Evolutionary conservation across 2,797 vertebrate genomes (phyloP).

Genomic region (Dendrocincla fuliginosa): DNA sequence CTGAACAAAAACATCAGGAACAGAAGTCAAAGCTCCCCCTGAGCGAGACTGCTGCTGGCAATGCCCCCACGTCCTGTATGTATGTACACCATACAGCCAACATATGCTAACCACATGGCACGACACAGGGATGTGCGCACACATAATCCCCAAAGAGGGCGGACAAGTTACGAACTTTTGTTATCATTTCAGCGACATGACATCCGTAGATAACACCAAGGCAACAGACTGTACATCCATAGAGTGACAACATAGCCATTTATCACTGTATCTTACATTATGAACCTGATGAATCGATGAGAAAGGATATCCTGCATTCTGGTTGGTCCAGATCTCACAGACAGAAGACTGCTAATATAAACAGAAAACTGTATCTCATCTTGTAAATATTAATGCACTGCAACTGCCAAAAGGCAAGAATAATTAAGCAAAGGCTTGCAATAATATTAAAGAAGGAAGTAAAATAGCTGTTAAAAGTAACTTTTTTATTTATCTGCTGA

Average conservation of each 20-base stretch:
- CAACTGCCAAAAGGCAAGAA: constrained; percentile 69
- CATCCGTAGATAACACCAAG: constrained; percentile 62
- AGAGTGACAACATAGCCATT: constrained; percentile 73
- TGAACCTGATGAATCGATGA: constrained; percentile 83
- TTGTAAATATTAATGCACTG: constrained; percentile 74
- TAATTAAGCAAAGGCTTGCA: constrained; percentile 59
- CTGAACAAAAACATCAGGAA: constrained; percentile 42
- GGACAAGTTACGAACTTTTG: constrained; percentile 41
- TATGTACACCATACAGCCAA: constrained; percentile 29
- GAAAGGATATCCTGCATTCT: constrained; percentile 86
- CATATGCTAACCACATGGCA: constrained; percentile 61
- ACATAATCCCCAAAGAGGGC: not conserved
- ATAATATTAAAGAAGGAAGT: constrained; percentile 25
- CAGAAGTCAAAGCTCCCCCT: constrained; percentile 56
- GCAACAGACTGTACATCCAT: constrained; percentile 72
- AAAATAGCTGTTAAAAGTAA: constrained; percentile 33
- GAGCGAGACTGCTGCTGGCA: constrained; percentile 15
- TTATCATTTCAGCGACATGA: constrained; percentile 44
- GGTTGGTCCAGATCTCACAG: constrained; percentile 85
- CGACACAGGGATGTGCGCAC: constrained; percentile 57
- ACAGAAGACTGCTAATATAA: constrained; percentile 84
- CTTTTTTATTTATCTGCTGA: constrained; percentile 50
- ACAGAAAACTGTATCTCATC: constrained; percentile 83
- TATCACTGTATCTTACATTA: constrained; percentile 79
- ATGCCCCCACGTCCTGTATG: not conserved